Evolutionary conservation across 2,888 invertebrate genomes (phyloP).

Genomic region (Cosmia pyralina): DNA sequence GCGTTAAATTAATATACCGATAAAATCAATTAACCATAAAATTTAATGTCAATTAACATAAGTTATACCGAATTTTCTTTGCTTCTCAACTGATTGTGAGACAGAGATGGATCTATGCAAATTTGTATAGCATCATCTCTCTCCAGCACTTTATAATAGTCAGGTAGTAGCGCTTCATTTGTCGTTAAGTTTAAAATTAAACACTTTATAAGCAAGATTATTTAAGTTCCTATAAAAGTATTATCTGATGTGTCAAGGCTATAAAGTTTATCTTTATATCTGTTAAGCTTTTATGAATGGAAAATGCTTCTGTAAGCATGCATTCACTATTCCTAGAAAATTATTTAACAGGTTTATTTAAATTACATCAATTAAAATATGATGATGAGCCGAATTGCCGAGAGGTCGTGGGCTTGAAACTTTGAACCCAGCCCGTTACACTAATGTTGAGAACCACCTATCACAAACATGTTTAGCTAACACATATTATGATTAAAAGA

Average conservation of each 20-base stretch:
- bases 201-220: conserved; percentile 45
- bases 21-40: conserved; percentile 58
- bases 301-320: conserved; percentile 20
- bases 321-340: conserved; percentile 40
- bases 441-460: background rate
- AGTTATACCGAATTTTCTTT: conserved; percentile 43
- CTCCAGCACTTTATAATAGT: background rate
- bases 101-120: conserved; percentile 18
- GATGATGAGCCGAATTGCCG: conserved; percentile 9
- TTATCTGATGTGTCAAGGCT: conserved; percentile 42
- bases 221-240: conserved; percentile 37
- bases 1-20: conserved; percentile 41
- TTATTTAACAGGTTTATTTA: conserved; percentile 31
- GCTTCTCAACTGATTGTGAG: conserved; percentile 1
- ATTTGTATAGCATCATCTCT: conserved; percentile 14
- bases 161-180: conserved; percentile 16
- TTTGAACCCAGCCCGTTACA: conserved; percentile 19
- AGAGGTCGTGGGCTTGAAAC: conserved; percentile 4
- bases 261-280: conserved; percentile 41
- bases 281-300: conserved; percentile 36
- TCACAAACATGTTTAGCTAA: background rate
- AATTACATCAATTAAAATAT: conserved; percentile 21
- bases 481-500: background rate
- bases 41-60: conserved; percentile 56
- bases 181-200: conserved; percentile 46